Evolutionary conservation across 2,113 vertebrate genomes (phyloP).

Genomic region (Nothobranchius kuhntae): DNA sequence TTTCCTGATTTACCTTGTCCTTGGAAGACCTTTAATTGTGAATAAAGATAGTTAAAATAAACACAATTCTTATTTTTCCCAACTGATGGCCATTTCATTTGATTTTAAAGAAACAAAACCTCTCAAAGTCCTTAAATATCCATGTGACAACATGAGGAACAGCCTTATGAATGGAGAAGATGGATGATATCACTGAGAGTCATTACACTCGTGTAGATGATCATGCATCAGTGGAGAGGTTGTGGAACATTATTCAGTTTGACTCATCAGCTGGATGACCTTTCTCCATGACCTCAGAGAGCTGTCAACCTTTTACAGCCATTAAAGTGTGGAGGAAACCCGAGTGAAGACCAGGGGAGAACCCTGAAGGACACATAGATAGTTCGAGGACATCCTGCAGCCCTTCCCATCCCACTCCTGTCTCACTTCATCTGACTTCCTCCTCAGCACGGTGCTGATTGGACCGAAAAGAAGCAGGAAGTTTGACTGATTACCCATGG

Average conservation of each 20-base stretch:
- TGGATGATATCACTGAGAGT: not conserved
- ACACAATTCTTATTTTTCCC: too few relatives aligned
- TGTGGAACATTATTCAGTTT: constrained; percentile 24
- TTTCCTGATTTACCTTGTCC: constrained; percentile 4
- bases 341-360: constrained; percentile 51
- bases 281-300: constrained; percentile 42
- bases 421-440: constrained; percentile 59
- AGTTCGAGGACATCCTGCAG: constrained; percentile 73
- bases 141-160: not conserved
- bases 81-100: not conserved
- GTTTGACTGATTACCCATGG: constrained; percentile 28
- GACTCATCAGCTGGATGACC: constrained; percentile 60
- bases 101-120: not conserved
- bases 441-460: constrained; percentile 65
- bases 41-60: constrained; percentile 6
- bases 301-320: constrained; percentile 33
- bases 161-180: not conserved
- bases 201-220: not conserved
- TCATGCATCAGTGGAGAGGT: constrained; percentile 8
- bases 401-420: constrained; percentile 30
- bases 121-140: not conserved
- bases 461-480: constrained; percentile 60
- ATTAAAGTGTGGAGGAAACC: constrained; percentile 60
- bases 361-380: constrained; percentile 58
- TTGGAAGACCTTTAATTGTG: constrained; percentile 3